Evolutionary conservation across 2,888 invertebrate genomes (phyloP), one percentile per base, ranked within the genome.

Genomic region (Tortricodes alternella): DNA sequence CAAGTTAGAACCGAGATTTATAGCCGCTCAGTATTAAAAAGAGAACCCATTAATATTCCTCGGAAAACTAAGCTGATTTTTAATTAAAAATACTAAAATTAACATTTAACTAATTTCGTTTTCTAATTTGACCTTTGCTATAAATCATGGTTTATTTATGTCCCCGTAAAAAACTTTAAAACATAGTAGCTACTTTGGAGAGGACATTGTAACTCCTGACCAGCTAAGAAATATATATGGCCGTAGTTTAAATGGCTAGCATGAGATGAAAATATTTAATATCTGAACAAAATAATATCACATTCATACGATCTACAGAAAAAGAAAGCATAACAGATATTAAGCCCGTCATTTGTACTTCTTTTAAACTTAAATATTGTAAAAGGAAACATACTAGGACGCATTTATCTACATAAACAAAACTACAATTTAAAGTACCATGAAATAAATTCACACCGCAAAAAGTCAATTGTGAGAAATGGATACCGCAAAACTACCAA

Each of bases 401-500:
- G n/a, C n/a, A n/a, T n/a, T n/a, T n/a, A n/a, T n/a, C n/a, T n/a
- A n/a, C n/a, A n/a, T n/a, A n/a, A n/a, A n/a, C n/a, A n/a, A n/a
- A n/a, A n/a, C n/a, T n/a, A n/a, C n/a, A n/a, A n/a, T n/a, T n/a
- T n/a, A n/a, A n/a, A n/a, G n/a, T n/a, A n/a, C n/a, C n/a, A n/a
- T 24, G 4, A 27, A 27, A 27, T 27, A 27, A 27, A 27, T 27
- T 29, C 29, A 5, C 11, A 4, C 0, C 1, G 29, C 29, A 11
- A 29, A 78, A 83, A 80, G 70, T 76, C 78, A 76, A 80, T 76
- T 79, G 79, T 74, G 78, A 75, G 76, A 77, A 79, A 77, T 71
- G 72, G 75, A 76, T 72, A 76, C 72, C 70, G 69, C 67, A 70
- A 73, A 78, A 80, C 82, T 71, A 78, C 70, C 41, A 55, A 48